Evolutionary conservation across 2,113 vertebrate genomes (phyloP), one percentile per base, ranked within the genome.

Genomic region (Monopterus albus): DNA sequence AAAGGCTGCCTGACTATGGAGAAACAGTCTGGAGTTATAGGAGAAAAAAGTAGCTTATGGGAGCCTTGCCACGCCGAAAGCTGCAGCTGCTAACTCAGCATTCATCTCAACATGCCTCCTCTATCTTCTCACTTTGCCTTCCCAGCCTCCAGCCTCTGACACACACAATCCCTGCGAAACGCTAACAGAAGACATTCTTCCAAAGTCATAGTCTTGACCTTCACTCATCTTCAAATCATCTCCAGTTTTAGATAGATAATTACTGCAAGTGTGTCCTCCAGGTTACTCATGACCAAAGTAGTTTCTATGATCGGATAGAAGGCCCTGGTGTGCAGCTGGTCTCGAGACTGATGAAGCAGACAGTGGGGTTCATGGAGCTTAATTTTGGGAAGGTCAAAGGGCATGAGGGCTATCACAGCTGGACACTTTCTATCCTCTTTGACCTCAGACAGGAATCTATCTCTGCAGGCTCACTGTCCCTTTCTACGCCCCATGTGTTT

Each of bases 1-100:
- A 88, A 90, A 61, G 73, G 60, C 67, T 14, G 72, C 33, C 65
- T 47, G 69, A 60, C 78, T 53, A 28, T 51, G 35, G 76, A 60
- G 74, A 71, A 72, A 33, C 52, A 71, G 71, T 33, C 39, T 21
- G 23, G 47, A 83, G 83, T 72, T 79, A 72, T 42, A 9, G 66
- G 26, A 52, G 50, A 21, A 3, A 39, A 43, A 53, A 52, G 47
- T 59, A 75, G 76, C 84, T 78, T 73, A 67, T 45, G 14, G 75
- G 68, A 72, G 42, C 47, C 71, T 84, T 81, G 60, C 73, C 75
- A 88, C 56, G 72, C 67, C 62, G 69, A 71, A 57, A 75, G 49
- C 79, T 64, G 26, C 73, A 80, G 70, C 75, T 75, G 78, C 83
- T 57, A 75, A 55, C 72, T 78, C 65, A 53, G 45, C 64, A 66